A percentile compares a stretch with the other conserved stretches of the same genome.
phyloP scores from a whole-genome alignment of 92 coral and sea anemone genomes.

The Ricordea florida region DNA sequence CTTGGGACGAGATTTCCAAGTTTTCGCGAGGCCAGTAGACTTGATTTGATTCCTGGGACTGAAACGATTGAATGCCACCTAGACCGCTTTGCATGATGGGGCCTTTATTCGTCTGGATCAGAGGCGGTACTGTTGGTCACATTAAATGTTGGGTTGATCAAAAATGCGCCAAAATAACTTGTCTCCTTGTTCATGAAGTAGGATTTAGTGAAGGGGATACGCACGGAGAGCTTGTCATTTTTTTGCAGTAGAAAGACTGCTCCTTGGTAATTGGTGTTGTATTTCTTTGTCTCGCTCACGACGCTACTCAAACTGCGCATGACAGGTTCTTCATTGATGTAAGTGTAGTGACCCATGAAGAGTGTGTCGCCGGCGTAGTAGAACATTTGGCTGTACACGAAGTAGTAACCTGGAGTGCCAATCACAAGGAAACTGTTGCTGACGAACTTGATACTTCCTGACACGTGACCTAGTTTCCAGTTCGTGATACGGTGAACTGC shows the following conservation, averaged over 20 bases:
- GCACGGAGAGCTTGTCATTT: constrained; percentile 86
- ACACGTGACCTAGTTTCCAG: constrained; percentile 78
- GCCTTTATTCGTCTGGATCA: background rate
- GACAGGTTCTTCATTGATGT: constrained; percentile 72
- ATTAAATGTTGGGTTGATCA: constrained; percentile 49
- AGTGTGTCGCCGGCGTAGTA: constrained; percentile 81
- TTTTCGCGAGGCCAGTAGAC: too few relatives aligned
- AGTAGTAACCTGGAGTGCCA: constrained; percentile 85
- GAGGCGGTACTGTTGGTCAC: background rate
- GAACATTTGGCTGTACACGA: constrained; percentile 90
- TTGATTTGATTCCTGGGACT: too few relatives aligned
- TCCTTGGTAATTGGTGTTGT: constrained; percentile 92
- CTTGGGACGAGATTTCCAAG: too few relatives aligned
- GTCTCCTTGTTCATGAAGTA: constrained; percentile 78
- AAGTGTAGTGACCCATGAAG: constrained; percentile 89
- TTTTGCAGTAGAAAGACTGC: constrained; percentile 78
- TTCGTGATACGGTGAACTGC: constrained; percentile 87
- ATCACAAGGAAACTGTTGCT: constrained; percentile 76
- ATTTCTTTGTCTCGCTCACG: constrained; percentile 66
- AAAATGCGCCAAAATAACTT: constrained; percentile 92
- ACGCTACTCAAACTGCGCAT: constrained; percentile 88
- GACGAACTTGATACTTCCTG: constrained; percentile 80
- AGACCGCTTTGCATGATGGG: background rate
- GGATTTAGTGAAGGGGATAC: constrained; percentile 82
- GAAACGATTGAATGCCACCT: background rate